A percentile compares a stretch with the other conserved stretches of the same genome.
phyloP scores from a whole-genome alignment of 2,888 invertebrate species.

The Rhingia campestris region DNA sequence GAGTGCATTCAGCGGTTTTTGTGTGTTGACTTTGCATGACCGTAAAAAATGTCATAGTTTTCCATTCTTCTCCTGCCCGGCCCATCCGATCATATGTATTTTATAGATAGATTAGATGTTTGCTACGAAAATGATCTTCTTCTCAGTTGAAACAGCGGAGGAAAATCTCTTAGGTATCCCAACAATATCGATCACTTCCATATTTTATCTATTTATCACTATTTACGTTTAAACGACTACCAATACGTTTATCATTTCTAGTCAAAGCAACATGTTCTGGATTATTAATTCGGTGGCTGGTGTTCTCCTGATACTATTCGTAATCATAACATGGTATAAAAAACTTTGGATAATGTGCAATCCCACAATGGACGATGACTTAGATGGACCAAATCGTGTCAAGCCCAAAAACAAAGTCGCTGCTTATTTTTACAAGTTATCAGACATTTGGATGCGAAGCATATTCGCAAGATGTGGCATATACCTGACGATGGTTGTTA shows the following conservation, averaged over 20 bases:
- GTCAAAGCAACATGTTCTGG: conserved; percentile 82
- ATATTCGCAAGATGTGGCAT: conserved; percentile 86
- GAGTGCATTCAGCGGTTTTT: too few relatives aligned
- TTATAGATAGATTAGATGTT: too few relatives aligned
- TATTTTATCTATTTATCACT: too few relatives aligned
- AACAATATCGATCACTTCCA: too few relatives aligned
- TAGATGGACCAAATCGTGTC: conserved; percentile 44
- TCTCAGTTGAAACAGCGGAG: too few relatives aligned
- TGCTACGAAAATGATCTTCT: too few relatives aligned
- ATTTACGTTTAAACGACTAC: background rate
- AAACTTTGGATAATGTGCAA: conserved; percentile 86
- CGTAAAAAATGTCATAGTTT: too few relatives aligned
- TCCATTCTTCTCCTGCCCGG: too few relatives aligned
- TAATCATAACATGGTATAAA: conserved; percentile 90
- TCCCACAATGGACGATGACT: conserved; percentile 71
- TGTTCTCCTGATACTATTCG: conserved; percentile 84
- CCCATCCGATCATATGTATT: too few relatives aligned
- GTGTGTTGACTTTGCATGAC: too few relatives aligned
- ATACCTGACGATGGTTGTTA: conserved; percentile 87
- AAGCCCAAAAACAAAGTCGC: conserved; percentile 84
- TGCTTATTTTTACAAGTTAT: conserved; percentile 85
- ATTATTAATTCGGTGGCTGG: conserved; percentile 83
- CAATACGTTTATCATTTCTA: conserved; percentile 62
- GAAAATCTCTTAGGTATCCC: too few relatives aligned
- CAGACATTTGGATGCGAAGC: conserved; percentile 86